Conservation (phyloP, 1,140 invertebrate species). For the Trichonephila clavata region DNA sequence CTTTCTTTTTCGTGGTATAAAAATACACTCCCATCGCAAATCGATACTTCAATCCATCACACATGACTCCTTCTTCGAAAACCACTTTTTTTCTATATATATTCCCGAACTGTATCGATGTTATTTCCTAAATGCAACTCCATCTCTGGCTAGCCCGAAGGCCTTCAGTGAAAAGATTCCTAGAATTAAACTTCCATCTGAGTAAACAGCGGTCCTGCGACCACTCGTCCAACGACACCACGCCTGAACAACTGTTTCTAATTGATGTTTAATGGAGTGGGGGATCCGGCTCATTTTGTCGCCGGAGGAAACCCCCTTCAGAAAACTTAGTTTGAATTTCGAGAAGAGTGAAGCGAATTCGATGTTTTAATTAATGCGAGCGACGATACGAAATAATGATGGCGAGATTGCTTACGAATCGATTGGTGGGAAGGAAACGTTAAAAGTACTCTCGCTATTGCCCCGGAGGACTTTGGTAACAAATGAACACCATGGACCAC, state of each 20-base stretch:
- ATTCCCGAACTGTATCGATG: not conserved
- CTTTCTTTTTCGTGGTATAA: not conserved
- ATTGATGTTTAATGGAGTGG: slow-evolving; percentile 53
- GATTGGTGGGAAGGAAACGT: slow-evolving; percentile 10
- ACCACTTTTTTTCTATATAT: not conserved
- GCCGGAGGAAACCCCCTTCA: not conserved
- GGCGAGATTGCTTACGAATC: slow-evolving; percentile 28
- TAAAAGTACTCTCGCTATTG: not conserved
- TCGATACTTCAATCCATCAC: slow-evolving; percentile 50
- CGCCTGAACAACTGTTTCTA: slow-evolving; percentile 44
- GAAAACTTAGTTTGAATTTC: slow-evolving; percentile 56
- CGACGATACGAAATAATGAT: slow-evolving; percentile 54
- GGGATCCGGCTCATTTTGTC: slow-evolving; percentile 40
- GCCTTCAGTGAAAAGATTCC: not conserved
- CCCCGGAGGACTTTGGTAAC: slow-evolving; percentile 8
- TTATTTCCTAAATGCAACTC: slow-evolving; percentile 32
- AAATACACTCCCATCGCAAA: slow-evolving; percentile 1
- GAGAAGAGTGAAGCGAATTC: slow-evolving; percentile 40
- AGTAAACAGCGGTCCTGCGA: not conserved
- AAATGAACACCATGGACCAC: slow-evolving; percentile 17
- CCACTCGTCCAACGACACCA: slow-evolving; percentile 4
- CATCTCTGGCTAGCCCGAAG: not conserved
- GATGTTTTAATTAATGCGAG: slow-evolving; percentile 49
- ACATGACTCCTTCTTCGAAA: not conserved
- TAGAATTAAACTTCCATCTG: slow-evolving; percentile 45